phyloP scores from a whole-genome alignment of 2,113 vertebrate genomes.

The Platycercus adscitus region DNA sequence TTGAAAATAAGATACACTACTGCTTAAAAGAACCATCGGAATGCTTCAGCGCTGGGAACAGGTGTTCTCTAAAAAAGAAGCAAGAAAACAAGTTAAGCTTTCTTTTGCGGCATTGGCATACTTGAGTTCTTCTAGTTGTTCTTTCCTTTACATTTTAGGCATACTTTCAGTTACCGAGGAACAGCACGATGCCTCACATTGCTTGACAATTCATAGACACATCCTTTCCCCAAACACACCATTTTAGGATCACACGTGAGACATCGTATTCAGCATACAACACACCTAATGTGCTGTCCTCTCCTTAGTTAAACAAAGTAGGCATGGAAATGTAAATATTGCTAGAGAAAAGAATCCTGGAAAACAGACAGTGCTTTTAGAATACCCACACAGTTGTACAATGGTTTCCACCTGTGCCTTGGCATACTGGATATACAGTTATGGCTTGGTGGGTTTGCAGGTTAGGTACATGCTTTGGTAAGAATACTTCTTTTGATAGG shows the following conservation, averaged over 20 bases:
- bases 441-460: not conserved
- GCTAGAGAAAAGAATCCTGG: not conserved
- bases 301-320: not conserved
- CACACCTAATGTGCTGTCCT: not conserved
- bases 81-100: constrained; percentile 84
- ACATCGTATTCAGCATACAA: not conserved
- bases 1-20: constrained; percentile 80
- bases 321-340: not conserved
- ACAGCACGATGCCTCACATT: constrained; percentile 9
- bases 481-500: not conserved
- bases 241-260: not conserved
- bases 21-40: constrained; percentile 99
- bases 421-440: rapidly evolving
- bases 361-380: not conserved
- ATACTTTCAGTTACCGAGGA: constrained; percentile 57
- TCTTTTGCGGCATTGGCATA: constrained; percentile 73
- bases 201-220: constrained; percentile 34
- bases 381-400: not conserved
- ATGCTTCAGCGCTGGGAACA: constrained; percentile 95
- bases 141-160: constrained; percentile 67
- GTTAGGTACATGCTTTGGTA: not conserved
- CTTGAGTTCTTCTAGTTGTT: constrained; percentile 55
- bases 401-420: not conserved
- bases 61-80: constrained; percentile 94
- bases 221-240: not conserved